phyloP scores from a whole-genome alignment of 2,797 vertebrate genomes.

The Gymnodraco acuticeps region DNA sequence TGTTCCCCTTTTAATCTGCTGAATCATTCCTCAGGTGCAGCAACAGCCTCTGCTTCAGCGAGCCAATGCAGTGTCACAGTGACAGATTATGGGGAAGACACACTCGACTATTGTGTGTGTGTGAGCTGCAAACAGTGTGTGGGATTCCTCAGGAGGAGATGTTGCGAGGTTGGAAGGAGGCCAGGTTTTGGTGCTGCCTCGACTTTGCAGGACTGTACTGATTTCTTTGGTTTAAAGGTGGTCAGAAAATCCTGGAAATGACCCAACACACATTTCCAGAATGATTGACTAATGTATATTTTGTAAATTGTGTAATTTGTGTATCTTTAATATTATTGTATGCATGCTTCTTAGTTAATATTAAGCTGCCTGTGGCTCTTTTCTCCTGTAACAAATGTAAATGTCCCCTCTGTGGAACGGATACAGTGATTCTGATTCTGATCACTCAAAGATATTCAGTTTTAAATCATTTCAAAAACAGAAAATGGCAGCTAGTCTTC shows the following conservation, averaged over 20 bases:
- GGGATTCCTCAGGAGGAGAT: conserved; percentile 59
- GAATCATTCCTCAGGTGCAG: conserved; percentile 69
- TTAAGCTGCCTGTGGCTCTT: too few species aligned
- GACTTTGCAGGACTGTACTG: neutral
- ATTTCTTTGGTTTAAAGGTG: neutral
- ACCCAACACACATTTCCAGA: neutral
- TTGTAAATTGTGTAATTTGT: too few species aligned
- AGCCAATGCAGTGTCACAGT: conserved; percentile 56
- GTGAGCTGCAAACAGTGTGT: conserved; percentile 51
- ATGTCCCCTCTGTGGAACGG: too few species aligned
- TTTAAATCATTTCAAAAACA: neutral
- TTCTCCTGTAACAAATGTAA: too few species aligned
- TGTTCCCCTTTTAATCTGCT: conserved; percentile 55
- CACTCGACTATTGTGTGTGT: conserved; percentile 13
- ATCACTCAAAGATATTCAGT: neutral
- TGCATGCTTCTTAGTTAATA: too few species aligned
- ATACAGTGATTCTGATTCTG: too few species aligned
- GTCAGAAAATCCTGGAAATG: neutral
- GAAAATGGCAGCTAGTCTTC: neutral
- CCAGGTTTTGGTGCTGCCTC: conserved; percentile 20
- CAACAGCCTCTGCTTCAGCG: conserved; percentile 25
- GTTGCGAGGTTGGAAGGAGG: conserved; percentile 47
- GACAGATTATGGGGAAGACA: conserved; percentile 53
- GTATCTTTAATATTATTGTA: too few species aligned
- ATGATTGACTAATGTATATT: too few species aligned